phyloP scores from a whole-genome alignment of 2,113 vertebrate species.

The Aptenodytes forsteri region DNA sequence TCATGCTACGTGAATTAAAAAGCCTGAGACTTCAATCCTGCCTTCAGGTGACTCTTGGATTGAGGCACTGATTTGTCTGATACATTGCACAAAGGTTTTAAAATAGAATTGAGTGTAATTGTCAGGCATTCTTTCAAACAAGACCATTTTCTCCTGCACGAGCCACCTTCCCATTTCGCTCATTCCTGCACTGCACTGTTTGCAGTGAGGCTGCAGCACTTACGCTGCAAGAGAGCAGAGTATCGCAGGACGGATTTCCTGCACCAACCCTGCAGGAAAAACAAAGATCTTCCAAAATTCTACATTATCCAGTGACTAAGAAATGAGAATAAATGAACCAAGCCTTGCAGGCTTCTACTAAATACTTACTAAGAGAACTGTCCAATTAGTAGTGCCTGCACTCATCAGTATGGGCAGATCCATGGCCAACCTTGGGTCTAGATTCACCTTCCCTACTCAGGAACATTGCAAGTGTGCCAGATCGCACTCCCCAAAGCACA shows the following conservation, averaged over 20 bases:
- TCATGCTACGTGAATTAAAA: background rate
- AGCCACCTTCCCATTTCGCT: background rate
- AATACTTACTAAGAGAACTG: background rate
- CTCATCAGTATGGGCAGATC: background rate
- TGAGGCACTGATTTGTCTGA: background rate
- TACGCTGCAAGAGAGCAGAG: rapidly evolving
- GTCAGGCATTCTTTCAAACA: background rate
- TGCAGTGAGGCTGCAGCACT: background rate
- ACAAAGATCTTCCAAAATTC: constrained; percentile 38
- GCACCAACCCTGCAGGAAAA: constrained; percentile 35
- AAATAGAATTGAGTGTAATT: background rate
- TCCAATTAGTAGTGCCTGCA: background rate
- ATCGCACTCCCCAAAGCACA: background rate
- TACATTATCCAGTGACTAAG: constrained; percentile 16
- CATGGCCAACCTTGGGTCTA: rapidly evolving
- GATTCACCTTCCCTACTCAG: background rate
- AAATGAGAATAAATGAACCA: constrained; percentile 7
- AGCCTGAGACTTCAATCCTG: background rate
- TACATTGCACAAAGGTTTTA: background rate
- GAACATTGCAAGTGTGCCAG: background rate
- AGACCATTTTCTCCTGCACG: background rate
- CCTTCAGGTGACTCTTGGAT: background rate
- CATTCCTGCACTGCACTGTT: background rate
- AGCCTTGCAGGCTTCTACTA: background rate
- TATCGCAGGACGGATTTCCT: background rate